Base-by-base conservation (phyloP, 1,140 invertebrate genomes). In the Monochamus saltuarius region DNA sequence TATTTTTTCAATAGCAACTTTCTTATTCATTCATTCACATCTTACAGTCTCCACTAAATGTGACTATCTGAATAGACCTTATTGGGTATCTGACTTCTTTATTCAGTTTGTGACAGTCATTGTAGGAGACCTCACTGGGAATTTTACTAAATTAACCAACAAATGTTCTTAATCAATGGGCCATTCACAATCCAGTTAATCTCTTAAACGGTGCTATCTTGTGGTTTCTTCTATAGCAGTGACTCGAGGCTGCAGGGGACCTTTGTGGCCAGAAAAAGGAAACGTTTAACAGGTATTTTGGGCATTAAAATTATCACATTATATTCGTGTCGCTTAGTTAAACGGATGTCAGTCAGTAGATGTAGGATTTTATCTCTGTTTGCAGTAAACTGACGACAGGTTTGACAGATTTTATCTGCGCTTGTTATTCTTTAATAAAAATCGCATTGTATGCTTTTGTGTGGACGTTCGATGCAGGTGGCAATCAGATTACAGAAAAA, bases 111-210 rank as follows among this genome's bases (percentile, higher is more conserved):
- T 65, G 66, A 59, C 64, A 63, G 19, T 36, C 64, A 66, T 66
- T 66, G 53, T 66, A 29, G 36, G 40, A 49, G 36, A 38, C 22
- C 56, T 50, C 56, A 42, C 53, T 34, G 57, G 56, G 58, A 65
- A 51, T 51, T 51, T 51, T 53, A 67, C 68, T 58, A 70, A 70
- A 70, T 70, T 70, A 70, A 68, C 52, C 56, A 61, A 68, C 66
- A 68, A 70, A 70, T 64, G 66, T 64, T 64, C 66, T 70, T 70
- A 70, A 70, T 70, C 65, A 69, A 62, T 69, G 68, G 61, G 22
- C 56, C 60, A 53, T 64, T 61, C 62, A 64, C 42, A 66, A 68
- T 66, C 61, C 59, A 40, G 61, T 53, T 68, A 68, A 68, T 68
- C 67, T 62, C 56, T 68, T 64, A 64, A 61, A 68, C 56, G 67